Conservation (phyloP, 2,888 invertebrate genomes). For the Aphodius sticticus region DNA sequence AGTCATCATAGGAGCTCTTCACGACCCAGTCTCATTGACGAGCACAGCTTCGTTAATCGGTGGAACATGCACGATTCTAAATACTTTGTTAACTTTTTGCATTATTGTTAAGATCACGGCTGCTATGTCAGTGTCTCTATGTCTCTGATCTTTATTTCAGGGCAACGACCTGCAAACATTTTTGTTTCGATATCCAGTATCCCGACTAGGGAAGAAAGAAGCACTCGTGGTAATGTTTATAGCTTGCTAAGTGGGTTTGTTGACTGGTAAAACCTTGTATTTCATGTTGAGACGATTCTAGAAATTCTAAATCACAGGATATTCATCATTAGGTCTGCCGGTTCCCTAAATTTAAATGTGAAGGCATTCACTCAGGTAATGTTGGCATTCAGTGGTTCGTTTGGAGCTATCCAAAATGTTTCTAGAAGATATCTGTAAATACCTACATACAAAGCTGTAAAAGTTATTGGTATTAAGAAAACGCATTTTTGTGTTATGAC, state of each 20-base stretch:
- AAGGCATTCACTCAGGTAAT: neutral
- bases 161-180: neutral
- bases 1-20: neutral
- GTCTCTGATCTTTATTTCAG: neutral
- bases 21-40: neutral
- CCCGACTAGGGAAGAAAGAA: neutral
- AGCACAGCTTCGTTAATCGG: neutral
- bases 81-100: neutral
- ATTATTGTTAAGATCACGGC: neutral
- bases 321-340: neutral
- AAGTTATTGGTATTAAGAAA: too few relatives aligned
- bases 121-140: neutral
- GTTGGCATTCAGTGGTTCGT: neutral
- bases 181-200: neutral
- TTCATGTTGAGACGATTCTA: neutral
- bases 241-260: neutral
- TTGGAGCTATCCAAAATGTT: too few relatives aligned
- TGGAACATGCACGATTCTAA: neutral
- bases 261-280: neutral
- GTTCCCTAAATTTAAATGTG: neutral
- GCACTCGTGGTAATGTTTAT: neutral
- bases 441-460: too few relatives aligned
- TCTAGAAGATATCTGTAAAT: too few relatives aligned
- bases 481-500: too few relatives aligned
- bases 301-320: neutral